These are phyloP conservation scores for Cryptoleucopteryx plumbea DNA, from an alignment of 2,113 vertebrate species.

Conservation along the genomic window DNA sequence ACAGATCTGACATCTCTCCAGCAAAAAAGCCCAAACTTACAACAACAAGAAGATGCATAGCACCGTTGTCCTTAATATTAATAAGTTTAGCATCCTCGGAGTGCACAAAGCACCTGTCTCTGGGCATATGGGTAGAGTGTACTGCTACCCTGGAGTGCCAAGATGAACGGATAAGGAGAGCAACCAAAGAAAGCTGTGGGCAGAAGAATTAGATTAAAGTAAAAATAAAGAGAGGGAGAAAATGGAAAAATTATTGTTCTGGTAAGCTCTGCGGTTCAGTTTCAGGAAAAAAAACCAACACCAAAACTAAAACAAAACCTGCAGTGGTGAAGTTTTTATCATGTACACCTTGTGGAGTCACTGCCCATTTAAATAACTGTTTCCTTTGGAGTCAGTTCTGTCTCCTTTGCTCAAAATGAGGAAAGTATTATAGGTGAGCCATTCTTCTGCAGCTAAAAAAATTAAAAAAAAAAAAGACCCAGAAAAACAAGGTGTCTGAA, in stretches of 20 bases:
- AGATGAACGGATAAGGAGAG: not conserved
- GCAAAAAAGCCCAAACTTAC: not conserved
- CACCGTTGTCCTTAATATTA: not conserved
- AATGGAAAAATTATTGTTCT: not conserved
- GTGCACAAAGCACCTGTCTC: not conserved
- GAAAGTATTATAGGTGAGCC: not conserved
- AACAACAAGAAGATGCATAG: not conserved
- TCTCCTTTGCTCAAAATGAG: not conserved
- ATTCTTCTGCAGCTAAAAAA: not conserved
- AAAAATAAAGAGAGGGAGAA: rapidly evolving
- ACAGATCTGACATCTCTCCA: not conserved
- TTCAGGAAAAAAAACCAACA: not conserved
- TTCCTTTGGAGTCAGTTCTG: not conserved
- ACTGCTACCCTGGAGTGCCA: not conserved
- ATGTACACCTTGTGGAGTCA: not conserved
- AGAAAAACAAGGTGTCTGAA: not conserved
- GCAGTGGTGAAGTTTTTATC: not conserved
- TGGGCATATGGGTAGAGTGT: not conserved
- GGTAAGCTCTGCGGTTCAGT: not conserved
- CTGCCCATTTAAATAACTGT: not conserved
- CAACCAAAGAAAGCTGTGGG: not conserved
- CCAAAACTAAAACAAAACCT: not conserved
- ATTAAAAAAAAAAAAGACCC: not conserved
- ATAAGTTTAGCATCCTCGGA: not conserved
- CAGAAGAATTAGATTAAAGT: not conserved